Evolutionary conservation across 2,797 vertebrate species (phyloP), one percentile per base, ranked within the genome.

Genomic region (Peromyscus aztecus): DNA sequence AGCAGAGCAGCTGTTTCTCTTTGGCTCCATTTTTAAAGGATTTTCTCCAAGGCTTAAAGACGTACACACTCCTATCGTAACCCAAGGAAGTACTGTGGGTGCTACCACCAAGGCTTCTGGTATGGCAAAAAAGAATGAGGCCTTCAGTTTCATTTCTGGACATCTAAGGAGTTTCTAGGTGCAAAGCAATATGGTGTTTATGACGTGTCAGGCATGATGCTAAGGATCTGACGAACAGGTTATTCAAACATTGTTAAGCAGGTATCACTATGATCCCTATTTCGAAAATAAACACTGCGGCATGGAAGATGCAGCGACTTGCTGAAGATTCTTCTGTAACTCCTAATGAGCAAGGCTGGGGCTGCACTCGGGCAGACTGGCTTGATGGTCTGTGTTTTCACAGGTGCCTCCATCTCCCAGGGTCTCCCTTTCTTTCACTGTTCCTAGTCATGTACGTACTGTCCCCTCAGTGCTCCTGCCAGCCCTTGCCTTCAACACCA

Each of bases 1-100:
- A 43, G 43, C 71, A 31, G 98, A 94, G 91, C 98, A 99, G 98
- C 98, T 98, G 98, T 96, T 98, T 98, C 96, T 97, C 94, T 96
- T 97, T 97, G 97, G 95, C 95, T 85, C 31, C 19, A 24, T 95
- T 96, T 95, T 84, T 91, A 27, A 89, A 94, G 85, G 80, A 63
- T 67, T 97, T 91, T 76, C 77, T 71, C 49, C 90, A 90, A 5
- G 19, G 3, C 83, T 97, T 97, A 97, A 97, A 0, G 2, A 95
- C 34, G 31, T 95, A 96, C 31, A 34, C 88, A 46, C 88, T 80
- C 84, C 71, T 93, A 67, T 34, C 57, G 34, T 23, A 82, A 69
- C 27, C 40, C 63, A 46, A 71, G 65, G 81, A 95, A 49, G 77
- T 2, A 57, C 29, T 9, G 0, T 14, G 43, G 27, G n/a, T 34